Evolutionary conservation across 1,140 invertebrate genomes (phyloP).

Genomic region (Linepithema humile): DNA sequence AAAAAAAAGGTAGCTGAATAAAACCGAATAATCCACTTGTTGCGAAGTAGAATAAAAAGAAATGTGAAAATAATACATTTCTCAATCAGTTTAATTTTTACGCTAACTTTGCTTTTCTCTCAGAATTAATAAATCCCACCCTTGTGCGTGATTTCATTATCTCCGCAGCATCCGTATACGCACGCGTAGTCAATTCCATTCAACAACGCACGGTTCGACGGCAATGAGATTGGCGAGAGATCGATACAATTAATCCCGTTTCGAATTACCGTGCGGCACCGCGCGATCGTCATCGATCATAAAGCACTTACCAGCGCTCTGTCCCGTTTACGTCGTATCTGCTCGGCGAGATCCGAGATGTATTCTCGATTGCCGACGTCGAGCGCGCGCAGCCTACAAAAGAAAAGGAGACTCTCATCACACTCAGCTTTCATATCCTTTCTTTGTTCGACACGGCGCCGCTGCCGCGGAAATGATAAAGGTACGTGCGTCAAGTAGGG

Average conservation of each 20-base stretch:
- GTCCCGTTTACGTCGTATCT: constrained; percentile 77
- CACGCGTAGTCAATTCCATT: constrained; percentile 13
- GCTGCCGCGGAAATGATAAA: constrained; percentile 23
- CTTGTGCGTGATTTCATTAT: constrained; percentile 1
- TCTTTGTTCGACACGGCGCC: constrained; percentile 17
- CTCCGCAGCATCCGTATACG: neutral
- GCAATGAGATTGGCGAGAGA: neutral
- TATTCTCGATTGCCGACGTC: constrained; percentile 74
- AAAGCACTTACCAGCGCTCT: constrained; percentile 72
- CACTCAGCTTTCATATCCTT: constrained; percentile 34
- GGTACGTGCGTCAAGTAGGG: neutral
- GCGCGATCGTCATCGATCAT: constrained; percentile 44
- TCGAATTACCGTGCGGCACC: constrained; percentile 39
- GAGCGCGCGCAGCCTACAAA: constrained; percentile 71
- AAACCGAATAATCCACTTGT: neutral
- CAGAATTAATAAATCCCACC: neutral
- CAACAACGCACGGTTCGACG: constrained; percentile 1
- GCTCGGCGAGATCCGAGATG: constrained; percentile 76
- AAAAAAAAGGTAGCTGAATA: neutral
- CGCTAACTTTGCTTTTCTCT: neutral
- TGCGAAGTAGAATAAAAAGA: neutral
- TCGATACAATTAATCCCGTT: constrained; percentile 26
- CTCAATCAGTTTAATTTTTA: neutral
- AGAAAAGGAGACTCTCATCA: constrained; percentile 39
- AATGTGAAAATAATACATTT: too few species aligned